Evolutionary conservation across 2,113 vertebrate species (phyloP), one percentile per base, ranked within the genome.

Genomic region (Neotoma lepida): DNA sequence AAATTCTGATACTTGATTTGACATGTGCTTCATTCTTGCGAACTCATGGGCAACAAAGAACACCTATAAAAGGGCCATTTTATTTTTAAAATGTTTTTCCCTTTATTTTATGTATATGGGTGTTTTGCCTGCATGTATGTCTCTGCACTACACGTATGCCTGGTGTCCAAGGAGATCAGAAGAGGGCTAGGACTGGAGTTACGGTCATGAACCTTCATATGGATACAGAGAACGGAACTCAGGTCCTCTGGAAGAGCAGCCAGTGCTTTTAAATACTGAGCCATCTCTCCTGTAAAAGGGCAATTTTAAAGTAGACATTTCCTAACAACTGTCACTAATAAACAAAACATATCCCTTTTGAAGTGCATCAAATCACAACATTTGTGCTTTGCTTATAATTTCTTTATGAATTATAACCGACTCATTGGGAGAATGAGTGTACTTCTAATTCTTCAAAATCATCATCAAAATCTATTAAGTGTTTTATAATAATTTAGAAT

Each of bases 1-100:
- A 81, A n/a, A 92, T 92, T 95, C 54, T 90, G 85, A 93, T 20
- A 85, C 63, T 68, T 84, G 15, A 84, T 91, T 89, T 76, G 44
- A 95, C 94, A 89, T 90, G 56, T 64, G 46, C 30, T 51, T 88
- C 26, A 64, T 35, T 88, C 4, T 22, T 41, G 15, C 33, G 93
- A 78, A 78, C 90, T 22, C 26, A 85, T 15, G 24, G 35, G 35
- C 63, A 95, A 71, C n/a, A 89, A 94, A 73, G 28, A 85, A 56
- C 1, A 77, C 35, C 61, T 61, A 49, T 56, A 80, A 90, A 80
- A 77, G 68, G 28, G 49, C 0, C 74, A 86, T 78, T 68, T 86
- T 58, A 73, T 81, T 81, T 58, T 81, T 41, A 30, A 56, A 82
- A 17, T 17, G 39, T 17, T 39, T 12, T 61, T 39, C 24, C 28